Conservation (phyloP, 2,797 vertebrate genomes). For the Psittacula derbiana region DNA sequence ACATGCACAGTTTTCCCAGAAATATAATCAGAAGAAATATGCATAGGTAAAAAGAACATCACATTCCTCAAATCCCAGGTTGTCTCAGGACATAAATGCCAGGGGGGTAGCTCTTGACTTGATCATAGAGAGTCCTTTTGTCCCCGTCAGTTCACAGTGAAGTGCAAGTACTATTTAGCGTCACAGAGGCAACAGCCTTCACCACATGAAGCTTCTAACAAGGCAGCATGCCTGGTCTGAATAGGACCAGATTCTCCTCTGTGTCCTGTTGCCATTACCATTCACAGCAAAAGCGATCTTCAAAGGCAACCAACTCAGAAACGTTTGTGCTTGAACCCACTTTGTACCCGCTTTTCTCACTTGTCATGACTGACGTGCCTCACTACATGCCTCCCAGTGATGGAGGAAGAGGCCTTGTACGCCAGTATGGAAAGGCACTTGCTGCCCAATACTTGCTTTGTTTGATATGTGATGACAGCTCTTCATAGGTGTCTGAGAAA, state of each 20-base stretch:
- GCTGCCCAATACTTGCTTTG: not conserved
- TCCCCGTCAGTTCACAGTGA: not conserved
- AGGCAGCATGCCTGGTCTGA: fast-evolving
- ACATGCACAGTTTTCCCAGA: not conserved
- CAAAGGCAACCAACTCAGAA: not conserved
- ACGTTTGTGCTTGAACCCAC: not conserved
- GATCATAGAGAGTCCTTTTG: not conserved
- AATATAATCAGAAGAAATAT: not conserved
- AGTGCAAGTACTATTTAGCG: not conserved
- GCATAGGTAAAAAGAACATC: not conserved
- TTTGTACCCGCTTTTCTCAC: not conserved
- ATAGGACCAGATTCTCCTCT: not conserved
- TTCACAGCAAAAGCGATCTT: not conserved
- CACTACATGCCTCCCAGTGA: not conserved
- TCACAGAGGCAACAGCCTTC: not conserved
- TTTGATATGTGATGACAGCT: constrained; percentile 39
- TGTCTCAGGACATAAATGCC: not conserved
- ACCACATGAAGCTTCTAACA: not conserved
- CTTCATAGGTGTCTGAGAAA: constrained; percentile 50
- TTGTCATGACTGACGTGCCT: not conserved
- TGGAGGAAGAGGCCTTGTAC: not conserved
- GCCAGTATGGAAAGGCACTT: not conserved
- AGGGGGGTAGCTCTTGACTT: not conserved
- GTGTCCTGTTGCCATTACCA: not conserved
- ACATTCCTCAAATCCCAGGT: not conserved